Evolutionary conservation across 2,888 invertebrate species (phyloP).

Genomic region (Odontocerum albicorne): DNA sequence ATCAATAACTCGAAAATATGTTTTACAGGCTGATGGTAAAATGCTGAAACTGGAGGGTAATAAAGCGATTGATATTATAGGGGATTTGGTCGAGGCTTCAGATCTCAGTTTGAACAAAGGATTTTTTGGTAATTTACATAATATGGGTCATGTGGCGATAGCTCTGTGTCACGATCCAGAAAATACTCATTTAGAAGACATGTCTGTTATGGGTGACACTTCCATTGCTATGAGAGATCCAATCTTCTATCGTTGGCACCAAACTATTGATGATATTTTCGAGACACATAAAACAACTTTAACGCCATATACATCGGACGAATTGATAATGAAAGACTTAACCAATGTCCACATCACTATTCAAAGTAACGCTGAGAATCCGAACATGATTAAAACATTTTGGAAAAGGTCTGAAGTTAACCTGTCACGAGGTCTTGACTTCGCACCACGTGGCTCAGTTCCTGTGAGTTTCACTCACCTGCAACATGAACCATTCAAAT

Average conservation of each 20-base stretch:
- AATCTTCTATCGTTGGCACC: conserved; percentile 84
- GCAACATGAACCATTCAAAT: conserved; percentile 41
- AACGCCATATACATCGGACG: conserved; percentile 38
- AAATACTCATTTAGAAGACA: conserved; percentile 65
- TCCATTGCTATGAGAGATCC: conserved; percentile 87
- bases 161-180: conserved; percentile 64
- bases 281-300: conserved; percentile 64
- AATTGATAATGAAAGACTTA: conserved; percentile 45
- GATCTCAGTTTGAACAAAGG: conserved; percentile 54
- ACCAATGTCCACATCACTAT: conserved; percentile 47
- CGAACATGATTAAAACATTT: conserved; percentile 38
- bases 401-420: conserved; percentile 44
- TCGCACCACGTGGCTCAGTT: conserved; percentile 38
- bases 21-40: conserved; percentile 58
- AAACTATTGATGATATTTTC: conserved; percentile 74
- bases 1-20: conserved; percentile 46
- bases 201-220: conserved; percentile 78
- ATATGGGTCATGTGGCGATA: conserved; percentile 62
- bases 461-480: conserved; percentile 40
- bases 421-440: conserved; percentile 44
- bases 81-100: conserved; percentile 61
- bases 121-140: conserved; percentile 63
- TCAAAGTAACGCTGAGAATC: conserved; percentile 35
- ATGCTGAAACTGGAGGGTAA: conserved; percentile 61
- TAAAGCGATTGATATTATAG: conserved; percentile 71